phyloP scores from a whole-genome alignment of 1,140 invertebrate species.

The Trichogramma pretiosum region DNA sequence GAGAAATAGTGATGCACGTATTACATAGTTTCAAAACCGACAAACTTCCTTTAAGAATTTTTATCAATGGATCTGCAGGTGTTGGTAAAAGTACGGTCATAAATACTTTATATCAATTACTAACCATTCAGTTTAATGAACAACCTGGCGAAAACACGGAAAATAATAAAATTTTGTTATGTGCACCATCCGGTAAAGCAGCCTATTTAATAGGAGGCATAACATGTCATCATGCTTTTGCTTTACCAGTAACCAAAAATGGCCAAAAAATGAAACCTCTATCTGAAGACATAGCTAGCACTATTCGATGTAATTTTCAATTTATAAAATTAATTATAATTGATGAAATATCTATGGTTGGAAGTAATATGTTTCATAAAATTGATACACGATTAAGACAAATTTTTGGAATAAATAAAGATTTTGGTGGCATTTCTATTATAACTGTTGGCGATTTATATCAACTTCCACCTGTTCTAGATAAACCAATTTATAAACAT shows the following conservation, averaged over 20 bases:
- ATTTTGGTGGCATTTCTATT: constrained; percentile 24
- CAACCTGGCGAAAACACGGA: constrained; percentile 13
- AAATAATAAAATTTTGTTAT: constrained; percentile 22
- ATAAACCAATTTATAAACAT: constrained; percentile 16
- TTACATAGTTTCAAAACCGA: constrained; percentile 19
- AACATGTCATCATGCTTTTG: constrained; percentile 32
- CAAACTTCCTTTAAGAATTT: constrained; percentile 13
- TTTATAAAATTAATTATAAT: constrained; percentile 33
- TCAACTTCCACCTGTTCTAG: constrained; percentile 23
- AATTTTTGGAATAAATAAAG: constrained; percentile 26
- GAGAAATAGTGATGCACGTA: constrained; percentile 19
- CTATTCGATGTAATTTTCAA: constrained; percentile 17
- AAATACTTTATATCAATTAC: constrained; percentile 15
- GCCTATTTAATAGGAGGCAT: constrained; percentile 29
- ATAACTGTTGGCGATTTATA: constrained; percentile 25
- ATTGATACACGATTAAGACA: constrained; percentile 29
- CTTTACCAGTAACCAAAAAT: constrained; percentile 26
- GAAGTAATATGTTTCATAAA: constrained; percentile 20
- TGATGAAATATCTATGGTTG: constrained; percentile 39
- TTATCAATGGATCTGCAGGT: constrained; percentile 22
- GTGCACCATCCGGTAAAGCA: constrained; percentile 32
- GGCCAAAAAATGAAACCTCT: constrained; percentile 12
- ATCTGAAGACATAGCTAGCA: constrained; percentile 20
- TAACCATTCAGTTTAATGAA: constrained; percentile 19
- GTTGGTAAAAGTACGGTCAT: constrained; percentile 23